These are phyloP conservation scores for Betta splendens DNA, from an alignment of 2,797 vertebrate genomes.

Conservation along the genomic window DNA sequence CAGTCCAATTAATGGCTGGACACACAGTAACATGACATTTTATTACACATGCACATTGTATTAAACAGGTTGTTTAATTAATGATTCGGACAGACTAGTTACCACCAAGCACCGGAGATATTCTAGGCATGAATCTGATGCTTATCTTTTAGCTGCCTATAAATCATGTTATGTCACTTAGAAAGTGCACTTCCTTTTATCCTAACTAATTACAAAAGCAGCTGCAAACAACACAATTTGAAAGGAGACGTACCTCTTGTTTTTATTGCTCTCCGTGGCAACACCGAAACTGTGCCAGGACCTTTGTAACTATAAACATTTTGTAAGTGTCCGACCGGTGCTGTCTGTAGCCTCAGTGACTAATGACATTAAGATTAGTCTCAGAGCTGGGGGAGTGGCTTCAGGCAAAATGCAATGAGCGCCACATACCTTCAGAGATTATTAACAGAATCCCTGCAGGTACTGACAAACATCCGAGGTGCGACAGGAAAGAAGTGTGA, in stretches of 20 bases:
- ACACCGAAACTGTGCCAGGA: conserved; percentile 38
- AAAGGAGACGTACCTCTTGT: conserved; percentile 13
- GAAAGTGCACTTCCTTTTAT: not conserved
- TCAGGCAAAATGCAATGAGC: conserved; percentile 52
- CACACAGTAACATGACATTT: not conserved
- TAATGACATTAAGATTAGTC: conserved; percentile 69
- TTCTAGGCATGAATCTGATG: not conserved
- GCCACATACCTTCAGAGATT: conserved; percentile 74
- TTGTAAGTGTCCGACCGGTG: conserved; percentile 29
- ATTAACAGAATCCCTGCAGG: conserved; percentile 75
- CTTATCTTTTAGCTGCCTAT: not conserved
- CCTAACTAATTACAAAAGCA: not conserved
- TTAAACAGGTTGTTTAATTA: not conserved
- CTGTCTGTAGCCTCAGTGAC: conserved; percentile 57
- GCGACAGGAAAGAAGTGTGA: conserved; percentile 64
- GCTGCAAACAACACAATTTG: not conserved
- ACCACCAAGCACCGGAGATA: not conserved
- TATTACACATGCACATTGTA: too few relatives aligned
- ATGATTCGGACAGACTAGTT: not conserved
- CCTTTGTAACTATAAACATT: conserved; percentile 44
- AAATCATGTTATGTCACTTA: not conserved
- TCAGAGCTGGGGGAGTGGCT: conserved; percentile 56
- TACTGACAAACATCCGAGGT: conserved; percentile 65
- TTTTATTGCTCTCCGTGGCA: conserved; percentile 26
- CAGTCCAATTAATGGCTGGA: not conserved